phyloP scores from a whole-genome alignment of 1,140 invertebrate species.

The Piezodorus guildinii region DNA sequence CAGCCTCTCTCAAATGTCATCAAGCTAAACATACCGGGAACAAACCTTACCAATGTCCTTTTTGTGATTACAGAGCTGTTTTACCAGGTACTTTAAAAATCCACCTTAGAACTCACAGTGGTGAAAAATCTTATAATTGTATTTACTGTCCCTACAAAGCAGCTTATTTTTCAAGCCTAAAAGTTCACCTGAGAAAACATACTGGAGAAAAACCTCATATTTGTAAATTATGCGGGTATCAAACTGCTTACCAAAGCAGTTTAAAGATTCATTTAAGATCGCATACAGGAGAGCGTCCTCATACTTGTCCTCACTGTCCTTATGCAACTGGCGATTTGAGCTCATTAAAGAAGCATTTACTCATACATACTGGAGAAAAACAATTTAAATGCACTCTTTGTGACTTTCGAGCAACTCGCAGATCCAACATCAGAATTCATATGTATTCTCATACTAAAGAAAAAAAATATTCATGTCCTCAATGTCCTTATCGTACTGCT shows the following conservation, averaged over 20 bases:
- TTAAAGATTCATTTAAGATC: slow-evolving; percentile 1
- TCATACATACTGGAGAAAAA: slow-evolving; percentile 2
- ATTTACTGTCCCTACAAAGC: slow-evolving; percentile 6
- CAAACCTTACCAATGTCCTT: neutral
- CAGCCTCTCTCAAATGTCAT: slow-evolving; percentile 1
- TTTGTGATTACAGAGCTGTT: slow-evolving; percentile 2
- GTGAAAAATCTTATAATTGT: slow-evolving; percentile 3
- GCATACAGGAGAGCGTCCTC: neutral
- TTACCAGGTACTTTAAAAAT: neutral
- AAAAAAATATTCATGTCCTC: neutral
- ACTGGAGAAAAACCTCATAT: slow-evolving; percentile 9
- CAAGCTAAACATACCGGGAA: slow-evolving; percentile 6
- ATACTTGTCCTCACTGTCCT: neutral
- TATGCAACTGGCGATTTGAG: neutral
- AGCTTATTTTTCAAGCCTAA: slow-evolving; percentile 1
- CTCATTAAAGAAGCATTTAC: neutral
- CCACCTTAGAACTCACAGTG: slow-evolving; percentile 4
- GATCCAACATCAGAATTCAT: neutral
- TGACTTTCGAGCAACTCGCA: neutral
- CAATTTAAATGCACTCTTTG: neutral
- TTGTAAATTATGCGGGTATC: slow-evolving; percentile 7
- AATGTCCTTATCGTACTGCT: neutral
- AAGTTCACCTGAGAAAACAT: slow-evolving; percentile 3
- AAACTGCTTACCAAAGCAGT: neutral
- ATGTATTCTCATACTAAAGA: slow-evolving; percentile 8